These are phyloP conservation scores for Phymastichus coffea DNA, from an alignment of 1,140 invertebrate genomes.

Conservation along the genomic window DNA sequence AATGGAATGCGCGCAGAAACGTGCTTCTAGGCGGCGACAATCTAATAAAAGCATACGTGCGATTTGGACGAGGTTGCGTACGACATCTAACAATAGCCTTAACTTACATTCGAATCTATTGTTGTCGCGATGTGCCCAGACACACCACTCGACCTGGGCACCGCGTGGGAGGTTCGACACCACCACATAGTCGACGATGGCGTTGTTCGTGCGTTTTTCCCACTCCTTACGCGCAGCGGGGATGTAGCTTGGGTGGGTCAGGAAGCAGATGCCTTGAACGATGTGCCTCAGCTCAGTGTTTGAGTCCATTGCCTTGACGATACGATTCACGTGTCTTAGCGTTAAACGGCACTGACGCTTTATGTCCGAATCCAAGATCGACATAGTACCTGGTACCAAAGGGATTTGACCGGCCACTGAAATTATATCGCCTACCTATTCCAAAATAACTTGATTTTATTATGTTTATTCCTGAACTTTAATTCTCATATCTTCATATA, in stretches of 20 bases:
- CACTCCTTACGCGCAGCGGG: slow-evolving; percentile 74
- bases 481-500: too few relatives aligned
- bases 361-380: slow-evolving; percentile 65
- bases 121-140: slow-evolving; percentile 84
- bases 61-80: too few relatives aligned
- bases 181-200: slow-evolving; percentile 83
- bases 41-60: background rate
- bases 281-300: slow-evolving; percentile 76
- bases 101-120: slow-evolving; percentile 83
- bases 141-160: slow-evolving; percentile 89
- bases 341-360: slow-evolving; percentile 77
- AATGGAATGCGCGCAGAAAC: too few relatives aligned
- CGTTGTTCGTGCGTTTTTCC: slow-evolving; percentile 82
- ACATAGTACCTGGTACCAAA: slow-evolving; percentile 82
- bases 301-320: slow-evolving; percentile 76
- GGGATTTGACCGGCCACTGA: slow-evolving; percentile 91
- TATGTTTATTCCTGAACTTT: background rate
- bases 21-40: background rate
- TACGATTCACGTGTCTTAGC: slow-evolving; percentile 77
- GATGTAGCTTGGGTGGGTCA: slow-evolving; percentile 70
- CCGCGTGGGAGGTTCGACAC: slow-evolving; percentile 75
- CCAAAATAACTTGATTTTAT: too few relatives aligned
- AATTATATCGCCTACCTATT: slow-evolving; percentile 75
- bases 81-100: slow-evolving; percentile 1
- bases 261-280: slow-evolving; percentile 82